Evolutionary conservation across 2,888 invertebrate genomes (phyloP), one percentile per base, ranked within the genome.

Genomic region (Stenchaetothrips biformis): DNA sequence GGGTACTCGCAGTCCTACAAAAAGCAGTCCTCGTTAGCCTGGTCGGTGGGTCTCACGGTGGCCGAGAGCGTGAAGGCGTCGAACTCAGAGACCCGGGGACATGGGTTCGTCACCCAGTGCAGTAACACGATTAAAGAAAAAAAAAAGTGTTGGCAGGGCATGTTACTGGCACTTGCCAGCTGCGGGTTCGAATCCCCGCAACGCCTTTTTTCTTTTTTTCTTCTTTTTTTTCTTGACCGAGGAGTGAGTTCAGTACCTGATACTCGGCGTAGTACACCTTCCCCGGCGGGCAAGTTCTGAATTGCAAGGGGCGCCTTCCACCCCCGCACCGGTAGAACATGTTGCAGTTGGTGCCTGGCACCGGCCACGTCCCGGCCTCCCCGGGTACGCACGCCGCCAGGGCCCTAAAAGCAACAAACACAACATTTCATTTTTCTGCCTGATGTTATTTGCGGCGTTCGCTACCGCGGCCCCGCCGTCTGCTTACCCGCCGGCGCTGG

Each of bases 321-420:
- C 81, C 80, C 25, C 81, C 79, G 79, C 84, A 84, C 53, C 82
- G 80, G 80, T 83, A 83, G 80, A 82, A 84, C 7, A 81, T 81
- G 11, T 81, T 81, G 62, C 84, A 84, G 47, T 80, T 80, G 1
- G 83, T 82, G n/a, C 82, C 82, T 13, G 83, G 81, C 25, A 83
- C 79, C 11, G 67, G 67, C 67, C 67, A 74, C 6, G 67, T 74
- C 9, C 25, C 67, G 67, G 21, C n/a, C 67, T 74, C 67, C 9
- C 67, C 67, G 67, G 67, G 67, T 8, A 74, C 67, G 67, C 67
- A 74, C 67, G 67, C 53, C 11, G 16, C 18, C 16, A 37, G 37
- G 37, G 37, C 53, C 16, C 16, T 53, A 13, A 53, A 6, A 53
- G 16, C 53, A 53, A 53, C 13, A 53, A 53, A 53, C 7, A 49